Conservation (phyloP, 2,888 invertebrate genomes). For the Scaptomyza flava region DNA sequence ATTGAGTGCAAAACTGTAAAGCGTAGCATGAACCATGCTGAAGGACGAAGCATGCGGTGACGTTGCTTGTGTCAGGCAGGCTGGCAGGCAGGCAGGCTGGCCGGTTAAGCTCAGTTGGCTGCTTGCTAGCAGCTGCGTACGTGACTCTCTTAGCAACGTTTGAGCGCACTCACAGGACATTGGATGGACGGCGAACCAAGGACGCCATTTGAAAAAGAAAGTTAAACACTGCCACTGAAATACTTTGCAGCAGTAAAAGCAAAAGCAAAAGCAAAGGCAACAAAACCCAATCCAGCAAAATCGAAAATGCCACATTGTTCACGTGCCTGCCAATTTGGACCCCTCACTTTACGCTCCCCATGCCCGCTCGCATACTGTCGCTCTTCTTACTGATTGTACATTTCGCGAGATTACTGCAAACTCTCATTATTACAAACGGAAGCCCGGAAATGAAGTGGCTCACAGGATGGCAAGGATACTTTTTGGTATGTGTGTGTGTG, state of each 20-base stretch:
- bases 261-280: neutral
- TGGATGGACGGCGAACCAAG: slow-evolving; percentile 31
- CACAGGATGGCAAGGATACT: slow-evolving; percentile 52
- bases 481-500: slow-evolving; percentile 1
- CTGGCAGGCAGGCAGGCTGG: neutral
- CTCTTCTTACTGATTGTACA: slow-evolving; percentile 59
- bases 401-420: slow-evolving; percentile 76
- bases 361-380: neutral
- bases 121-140: slow-evolving; percentile 52
- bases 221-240: slow-evolving; percentile 40
- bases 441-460: slow-evolving; percentile 80
- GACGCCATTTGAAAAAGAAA: slow-evolving; percentile 43
- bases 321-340: slow-evolving; percentile 57
- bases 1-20: slow-evolving; percentile 80
- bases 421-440: slow-evolving; percentile 79
- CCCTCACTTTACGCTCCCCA: neutral
- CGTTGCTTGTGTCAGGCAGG: neutral
- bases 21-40: slow-evolving; percentile 51
- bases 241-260: neutral
- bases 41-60: slow-evolving; percentile 9
- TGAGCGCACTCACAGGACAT: slow-evolving; percentile 71
- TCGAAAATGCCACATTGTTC: slow-evolving; percentile 74
- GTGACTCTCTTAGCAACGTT: slow-evolving; percentile 76
- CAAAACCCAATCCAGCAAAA: slow-evolving; percentile 47
- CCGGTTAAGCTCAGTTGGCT: slow-evolving; percentile 26